phyloP scores from a whole-genome alignment of 1,140 invertebrate genomes.

The Globodera rostochiensis region DNA sequence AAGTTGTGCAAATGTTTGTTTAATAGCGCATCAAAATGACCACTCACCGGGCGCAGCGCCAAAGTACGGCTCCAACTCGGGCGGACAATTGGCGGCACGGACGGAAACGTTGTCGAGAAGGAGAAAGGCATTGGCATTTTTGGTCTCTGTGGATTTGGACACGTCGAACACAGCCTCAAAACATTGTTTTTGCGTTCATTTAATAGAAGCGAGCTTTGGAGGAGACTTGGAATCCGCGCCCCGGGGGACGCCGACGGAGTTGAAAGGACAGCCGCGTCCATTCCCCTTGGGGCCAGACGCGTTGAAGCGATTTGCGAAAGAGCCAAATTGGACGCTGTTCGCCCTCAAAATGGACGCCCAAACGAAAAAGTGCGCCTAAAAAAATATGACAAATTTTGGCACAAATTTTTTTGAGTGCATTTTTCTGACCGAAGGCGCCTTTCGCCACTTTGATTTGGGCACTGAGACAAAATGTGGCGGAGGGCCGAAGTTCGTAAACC shows the following conservation, averaged over 20 bases:
- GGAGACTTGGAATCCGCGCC: constrained; percentile 13
- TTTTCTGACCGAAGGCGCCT: background rate
- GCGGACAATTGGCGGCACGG: constrained; percentile 19
- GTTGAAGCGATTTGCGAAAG: constrained; percentile 22
- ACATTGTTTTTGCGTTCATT: background rate
- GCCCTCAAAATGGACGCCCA: constrained; percentile 27
- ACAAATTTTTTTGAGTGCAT: background rate
- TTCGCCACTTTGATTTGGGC: constrained; percentile 19
- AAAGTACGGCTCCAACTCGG: constrained; percentile 26
- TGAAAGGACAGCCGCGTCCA: constrained; percentile 21
- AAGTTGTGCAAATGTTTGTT: no score
- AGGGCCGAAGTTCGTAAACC: constrained; percentile 14
- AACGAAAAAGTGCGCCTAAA: constrained; percentile 20
- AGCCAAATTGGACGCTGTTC: constrained; percentile 13
- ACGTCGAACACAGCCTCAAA: constrained; percentile 25
- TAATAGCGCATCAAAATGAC: no score
- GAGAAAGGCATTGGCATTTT: constrained; percentile 2
- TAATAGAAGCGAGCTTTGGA: background rate
- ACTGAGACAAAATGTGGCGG: constrained; percentile 26
- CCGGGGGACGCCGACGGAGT: background rate
- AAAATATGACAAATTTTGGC: background rate
- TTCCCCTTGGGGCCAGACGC: constrained; percentile 23
- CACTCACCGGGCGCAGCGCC: constrained; percentile 23
- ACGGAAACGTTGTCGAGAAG: constrained; percentile 22
- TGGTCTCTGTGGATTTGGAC: constrained; percentile 18